Evolutionary conservation across 2,888 invertebrate species (phyloP).

Genomic region (Caenorhabditis parvicauda): DNA sequence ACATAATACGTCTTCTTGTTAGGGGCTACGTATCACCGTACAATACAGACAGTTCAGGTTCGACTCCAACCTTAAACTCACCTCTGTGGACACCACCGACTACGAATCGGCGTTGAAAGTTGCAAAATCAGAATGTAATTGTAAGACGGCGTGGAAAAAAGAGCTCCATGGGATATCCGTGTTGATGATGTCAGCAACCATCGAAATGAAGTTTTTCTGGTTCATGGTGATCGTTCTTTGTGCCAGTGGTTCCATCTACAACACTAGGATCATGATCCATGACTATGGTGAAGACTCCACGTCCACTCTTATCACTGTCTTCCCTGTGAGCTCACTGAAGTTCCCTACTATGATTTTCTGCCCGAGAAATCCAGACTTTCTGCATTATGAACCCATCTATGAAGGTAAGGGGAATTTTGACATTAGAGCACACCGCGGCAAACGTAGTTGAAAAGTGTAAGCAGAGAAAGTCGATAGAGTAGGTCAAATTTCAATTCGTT

Average conservation of each 20-base stretch:
- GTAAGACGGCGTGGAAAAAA: slow-evolving; percentile 34
- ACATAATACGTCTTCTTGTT: too few species aligned
- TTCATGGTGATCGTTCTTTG: slow-evolving; percentile 18
- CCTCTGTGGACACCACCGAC: slow-evolving; percentile 10
- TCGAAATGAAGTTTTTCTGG: slow-evolving; percentile 30
- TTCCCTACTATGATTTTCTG: slow-evolving; percentile 36
- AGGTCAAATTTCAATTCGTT: too few species aligned
- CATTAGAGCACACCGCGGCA: too few species aligned
- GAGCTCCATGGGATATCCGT: slow-evolving; percentile 35
- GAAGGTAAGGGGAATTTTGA: slow-evolving; percentile 12
- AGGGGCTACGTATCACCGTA: too few species aligned
- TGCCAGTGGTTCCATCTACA: slow-evolving; percentile 23
- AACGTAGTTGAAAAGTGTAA: too few species aligned
- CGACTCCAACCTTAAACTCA: too few species aligned
- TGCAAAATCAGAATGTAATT: slow-evolving; percentile 33
- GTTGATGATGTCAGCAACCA: slow-evolving; percentile 36
- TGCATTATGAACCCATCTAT: slow-evolving; percentile 28
- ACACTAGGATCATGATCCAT: slow-evolving; percentile 23
- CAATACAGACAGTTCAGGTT: too few species aligned
- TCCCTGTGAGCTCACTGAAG: slow-evolving; percentile 24
- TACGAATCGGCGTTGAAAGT: slow-evolving; percentile 20
- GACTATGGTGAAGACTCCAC: slow-evolving; percentile 28
- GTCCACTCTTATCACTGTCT: slow-evolving; percentile 26
- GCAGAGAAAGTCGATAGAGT: too few species aligned
- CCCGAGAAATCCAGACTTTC: slow-evolving; percentile 30